phyloP scores from a whole-genome alignment of 2,888 invertebrate genomes.

The Tanypteryx hageni region DNA sequence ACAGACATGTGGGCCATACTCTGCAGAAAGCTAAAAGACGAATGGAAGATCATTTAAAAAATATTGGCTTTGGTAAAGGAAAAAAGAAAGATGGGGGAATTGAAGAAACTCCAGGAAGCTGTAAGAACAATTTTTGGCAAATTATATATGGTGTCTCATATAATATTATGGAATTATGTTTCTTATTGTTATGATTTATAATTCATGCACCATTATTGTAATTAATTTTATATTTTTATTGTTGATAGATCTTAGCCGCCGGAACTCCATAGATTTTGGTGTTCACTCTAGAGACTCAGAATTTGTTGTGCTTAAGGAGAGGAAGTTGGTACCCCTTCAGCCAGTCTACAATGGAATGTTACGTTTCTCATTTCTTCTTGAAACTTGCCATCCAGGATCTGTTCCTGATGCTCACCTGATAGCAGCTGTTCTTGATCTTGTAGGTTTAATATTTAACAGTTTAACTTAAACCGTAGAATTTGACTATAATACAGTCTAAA shows the following conservation, averaged over 20 bases:
- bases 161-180: background rate
- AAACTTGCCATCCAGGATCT: conserved; percentile 96
- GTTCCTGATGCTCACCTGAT: conserved; percentile 97
- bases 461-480: background rate
- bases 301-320: conserved; percentile 91
- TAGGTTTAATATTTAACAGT: conserved; percentile 74
- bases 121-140: conserved; percentile 75
- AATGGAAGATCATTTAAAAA: conserved; percentile 92
- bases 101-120: conserved; percentile 89
- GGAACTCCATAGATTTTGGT: conserved; percentile 89
- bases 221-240: conserved; percentile 64
- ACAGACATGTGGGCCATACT: conserved; percentile 79
- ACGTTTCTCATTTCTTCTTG: conserved; percentile 93
- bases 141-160: background rate
- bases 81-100: conserved; percentile 93
- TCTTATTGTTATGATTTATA: background rate
- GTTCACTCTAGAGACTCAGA: conserved; percentile 90
- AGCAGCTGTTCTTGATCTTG: conserved; percentile 95
- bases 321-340: conserved; percentile 87
- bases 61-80: conserved; percentile 88
- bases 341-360: conserved; percentile 92
- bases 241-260: conserved; percentile 82
- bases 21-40: conserved; percentile 89
- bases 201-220: background rate
- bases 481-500: background rate